These are phyloP conservation scores for Aleiodes leptofemur DNA, from an alignment of 2,888 invertebrate genomes.

Conservation along the genomic window DNA sequence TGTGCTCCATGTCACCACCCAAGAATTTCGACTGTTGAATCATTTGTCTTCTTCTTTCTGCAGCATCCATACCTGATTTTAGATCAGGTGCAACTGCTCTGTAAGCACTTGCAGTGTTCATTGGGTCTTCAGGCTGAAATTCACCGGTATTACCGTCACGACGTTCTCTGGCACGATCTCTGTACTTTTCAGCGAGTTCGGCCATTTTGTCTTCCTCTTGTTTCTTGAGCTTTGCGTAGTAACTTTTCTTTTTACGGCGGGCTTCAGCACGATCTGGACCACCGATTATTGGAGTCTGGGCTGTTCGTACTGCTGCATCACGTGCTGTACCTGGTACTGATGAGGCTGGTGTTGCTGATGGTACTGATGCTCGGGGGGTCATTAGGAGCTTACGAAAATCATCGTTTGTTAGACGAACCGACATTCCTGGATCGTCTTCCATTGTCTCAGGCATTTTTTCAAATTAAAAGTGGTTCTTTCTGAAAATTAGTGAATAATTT, in stretches of 20 bases:
- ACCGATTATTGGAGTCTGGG: conserved; percentile 73
- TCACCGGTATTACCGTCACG: conserved; percentile 90
- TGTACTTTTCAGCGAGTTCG: conserved; percentile 94
- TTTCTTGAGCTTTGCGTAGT: conserved; percentile 94
- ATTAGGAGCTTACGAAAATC: conserved; percentile 97
- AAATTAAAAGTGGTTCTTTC: not conserved
- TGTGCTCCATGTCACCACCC: conserved; percentile 99
- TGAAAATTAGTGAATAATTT: conserved; percentile 2
- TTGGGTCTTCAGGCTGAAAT: conserved; percentile 88
- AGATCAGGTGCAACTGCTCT: conserved; percentile 97
- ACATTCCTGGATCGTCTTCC: conserved; percentile 74
- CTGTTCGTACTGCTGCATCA: conserved; percentile 83
- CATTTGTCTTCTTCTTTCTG: conserved; percentile 94
- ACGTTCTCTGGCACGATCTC: conserved; percentile 93
- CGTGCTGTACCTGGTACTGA: conserved; percentile 80
- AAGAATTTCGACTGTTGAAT: conserved; percentile 99
- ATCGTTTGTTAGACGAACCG: conserved; percentile 94
- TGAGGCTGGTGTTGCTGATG: conserved; percentile 77
- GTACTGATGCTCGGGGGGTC: conserved; percentile 90
- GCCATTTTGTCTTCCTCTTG: conserved; percentile 97
- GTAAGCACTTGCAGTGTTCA: conserved; percentile 90
- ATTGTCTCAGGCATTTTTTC: conserved; percentile 69
- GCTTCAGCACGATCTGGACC: conserved; percentile 82
- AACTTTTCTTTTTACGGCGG: conserved; percentile 94
- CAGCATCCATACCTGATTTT: conserved; percentile 95